phyloP scores from a whole-genome alignment of 2,797 vertebrate species.

The Pelobates cultripes region DNA sequence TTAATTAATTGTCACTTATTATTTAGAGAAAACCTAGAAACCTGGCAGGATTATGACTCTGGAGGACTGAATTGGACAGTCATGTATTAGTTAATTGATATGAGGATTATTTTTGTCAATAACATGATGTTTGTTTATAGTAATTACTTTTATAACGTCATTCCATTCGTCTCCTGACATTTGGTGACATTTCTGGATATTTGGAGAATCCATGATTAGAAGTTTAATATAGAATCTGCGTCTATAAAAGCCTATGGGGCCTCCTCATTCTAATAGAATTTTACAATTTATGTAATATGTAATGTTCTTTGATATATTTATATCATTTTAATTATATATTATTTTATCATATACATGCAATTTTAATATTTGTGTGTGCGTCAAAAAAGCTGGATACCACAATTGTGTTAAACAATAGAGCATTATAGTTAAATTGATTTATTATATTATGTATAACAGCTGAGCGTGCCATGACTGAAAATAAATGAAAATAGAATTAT shows the following conservation, averaged over 20 bases:
- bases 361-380: too few species aligned
- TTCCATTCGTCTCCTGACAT: neutral
- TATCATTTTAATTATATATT: too few species aligned
- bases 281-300: neutral
- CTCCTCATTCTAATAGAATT: neutral
- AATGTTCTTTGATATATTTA: too few species aligned
- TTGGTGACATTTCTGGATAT: slow-evolving; percentile 7
- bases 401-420: too few species aligned
- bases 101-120: neutral
- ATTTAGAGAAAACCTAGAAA: neutral
- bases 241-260: neutral
- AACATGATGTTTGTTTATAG: neutral
- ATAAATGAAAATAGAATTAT: too few species aligned
- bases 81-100: neutral
- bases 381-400: too few species aligned
- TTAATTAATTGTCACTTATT: slow-evolving; percentile 1
- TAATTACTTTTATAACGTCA: neutral
- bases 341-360: too few species aligned
- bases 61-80: neutral
- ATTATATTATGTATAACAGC: too few species aligned
- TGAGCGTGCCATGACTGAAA: too few species aligned
- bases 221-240: neutral
- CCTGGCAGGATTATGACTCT: neutral
- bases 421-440: too few species aligned
- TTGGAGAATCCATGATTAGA: slow-evolving; percentile 5